Evolutionary conservation across 2,888 invertebrate genomes (phyloP), one percentile per base, ranked within the genome.

Genomic region (Clunio marinus): DNA sequence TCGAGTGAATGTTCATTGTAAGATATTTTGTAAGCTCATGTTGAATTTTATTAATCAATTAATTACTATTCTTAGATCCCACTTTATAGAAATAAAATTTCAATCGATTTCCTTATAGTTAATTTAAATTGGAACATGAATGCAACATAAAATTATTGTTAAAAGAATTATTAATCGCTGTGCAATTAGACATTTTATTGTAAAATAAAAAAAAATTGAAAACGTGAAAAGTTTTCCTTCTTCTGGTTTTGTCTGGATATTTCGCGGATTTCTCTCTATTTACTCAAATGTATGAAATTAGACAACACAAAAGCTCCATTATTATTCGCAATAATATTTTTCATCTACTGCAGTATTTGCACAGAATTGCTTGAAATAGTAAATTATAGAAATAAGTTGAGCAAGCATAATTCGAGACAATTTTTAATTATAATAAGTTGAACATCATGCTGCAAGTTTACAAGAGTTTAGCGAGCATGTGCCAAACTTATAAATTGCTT

Each of bases 181-280:
- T 41, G 25, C 32, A 62, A 51, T 65, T 51, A n/a, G n/a, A n/a
- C n/a, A 51, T 65, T 51, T 65, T 63, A 63, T 63, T 63, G 63
- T 28, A 65, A 27, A 51, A 65, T 65, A 65, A n/a, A n/a, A n/a
- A n/a, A n/a, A n/a, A n/a, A 28, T 65, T 46, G 51, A 65, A 65
- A 65, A 28, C 65, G 65, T 65, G 65, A 46, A 46, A 20, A 59
- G 8, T 10, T 46, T 17, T 46, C 20, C 10, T 46, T 46, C 45
- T 10, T 32, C 32, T 32, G 5, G 32, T 7, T 7, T 7, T 32
- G 32, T 32, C 32, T 32, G 10, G n/a, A 32, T 8, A 32, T 8
- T 32, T 13, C 35, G 35, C 5, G 35, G 13, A 32, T 32, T 32
- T 32, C 35, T 32, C n/a, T n/a, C 7, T 32, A 13, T 32, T 32